Conservation (phyloP, 2,797 vertebrate species). For the Chromis chromis region DNA sequence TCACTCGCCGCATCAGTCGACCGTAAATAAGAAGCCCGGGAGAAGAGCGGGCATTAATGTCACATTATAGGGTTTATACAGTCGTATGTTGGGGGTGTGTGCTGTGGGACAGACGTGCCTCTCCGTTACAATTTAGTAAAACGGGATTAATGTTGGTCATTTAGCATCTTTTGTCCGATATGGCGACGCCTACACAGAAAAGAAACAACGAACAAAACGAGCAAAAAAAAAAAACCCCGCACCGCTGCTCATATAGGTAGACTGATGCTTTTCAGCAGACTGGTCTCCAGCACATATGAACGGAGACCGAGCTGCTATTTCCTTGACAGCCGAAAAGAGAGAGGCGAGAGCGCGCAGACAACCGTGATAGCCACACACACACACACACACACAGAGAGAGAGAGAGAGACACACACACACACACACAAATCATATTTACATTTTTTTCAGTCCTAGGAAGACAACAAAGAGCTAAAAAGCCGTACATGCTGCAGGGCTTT, state of each 20-base stretch:
- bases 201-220: too few species aligned
- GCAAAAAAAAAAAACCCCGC: background rate
- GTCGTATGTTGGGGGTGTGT: background rate
- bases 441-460: conserved; percentile 23
- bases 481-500: background rate
- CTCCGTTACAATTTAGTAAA: background rate
- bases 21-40: background rate
- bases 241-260: conserved; percentile 32
- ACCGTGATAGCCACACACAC: conserved; percentile 42
- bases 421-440: conserved; percentile 29
- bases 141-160: conserved; percentile 27
- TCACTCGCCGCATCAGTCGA: conserved; percentile 9
- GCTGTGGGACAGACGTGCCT: background rate
- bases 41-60: background rate
- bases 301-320: conserved; percentile 72
- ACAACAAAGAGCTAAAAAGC: conserved; percentile 51
- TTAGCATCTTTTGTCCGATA: conserved; percentile 24
- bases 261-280: conserved; percentile 37
- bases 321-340: conserved; percentile 71
- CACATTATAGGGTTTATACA: conserved; percentile 4
- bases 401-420: conserved; percentile 29
- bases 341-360: conserved; percentile 62
- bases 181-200: conserved; percentile 48
- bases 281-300: conserved; percentile 55
- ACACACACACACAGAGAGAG: conserved; percentile 39